A percentile compares a stretch with the other conserved stretches of the same genome.
These are phyloP conservation scores for Chromoteleia sp. DNA, from an alignment of 2,888 invertebrate genomes.

Conservation along the genomic window DNA sequence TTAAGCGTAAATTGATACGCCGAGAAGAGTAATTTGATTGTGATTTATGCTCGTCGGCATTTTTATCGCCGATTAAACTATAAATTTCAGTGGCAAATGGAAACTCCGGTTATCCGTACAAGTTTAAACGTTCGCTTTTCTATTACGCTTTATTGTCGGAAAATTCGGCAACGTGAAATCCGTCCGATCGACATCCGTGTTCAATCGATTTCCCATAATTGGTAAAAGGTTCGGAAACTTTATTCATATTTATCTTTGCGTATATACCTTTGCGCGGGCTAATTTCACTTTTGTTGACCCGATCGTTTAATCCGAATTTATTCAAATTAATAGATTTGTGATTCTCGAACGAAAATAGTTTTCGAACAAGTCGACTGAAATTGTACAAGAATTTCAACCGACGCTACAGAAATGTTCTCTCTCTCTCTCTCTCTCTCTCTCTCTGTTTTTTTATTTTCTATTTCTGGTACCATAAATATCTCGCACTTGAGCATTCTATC, in stretches of 20 bases:
- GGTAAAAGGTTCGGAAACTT: no score
- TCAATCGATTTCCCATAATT: constrained; percentile 10
- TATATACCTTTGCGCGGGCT: neutral
- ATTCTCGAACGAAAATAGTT: no score
- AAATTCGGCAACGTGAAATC: constrained; percentile 11
- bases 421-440: no score
- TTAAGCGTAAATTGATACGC: constrained; percentile 4
- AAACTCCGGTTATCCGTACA: neutral
- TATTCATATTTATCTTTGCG: no score
- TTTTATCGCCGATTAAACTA: constrained; percentile 36
- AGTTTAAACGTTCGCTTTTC: constrained; percentile 26
- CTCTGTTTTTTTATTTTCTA: no score
- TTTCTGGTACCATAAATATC: constrained; percentile 25
- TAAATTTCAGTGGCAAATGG: constrained; percentile 43
- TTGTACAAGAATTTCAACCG: neutral
- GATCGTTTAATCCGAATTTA: no score
- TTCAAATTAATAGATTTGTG: no score
- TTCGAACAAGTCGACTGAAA: no score
- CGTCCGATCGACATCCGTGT: neutral
- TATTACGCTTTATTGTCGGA: constrained; percentile 18
- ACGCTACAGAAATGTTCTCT: neutral
- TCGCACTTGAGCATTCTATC: constrained; percentile 37
- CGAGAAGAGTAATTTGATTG: constrained; percentile 44
- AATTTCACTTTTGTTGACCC: no score
- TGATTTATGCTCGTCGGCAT: constrained; percentile 36